Evolutionary conservation across 2,797 vertebrate species (phyloP).

Genomic region (Danionella dracula): DNA sequence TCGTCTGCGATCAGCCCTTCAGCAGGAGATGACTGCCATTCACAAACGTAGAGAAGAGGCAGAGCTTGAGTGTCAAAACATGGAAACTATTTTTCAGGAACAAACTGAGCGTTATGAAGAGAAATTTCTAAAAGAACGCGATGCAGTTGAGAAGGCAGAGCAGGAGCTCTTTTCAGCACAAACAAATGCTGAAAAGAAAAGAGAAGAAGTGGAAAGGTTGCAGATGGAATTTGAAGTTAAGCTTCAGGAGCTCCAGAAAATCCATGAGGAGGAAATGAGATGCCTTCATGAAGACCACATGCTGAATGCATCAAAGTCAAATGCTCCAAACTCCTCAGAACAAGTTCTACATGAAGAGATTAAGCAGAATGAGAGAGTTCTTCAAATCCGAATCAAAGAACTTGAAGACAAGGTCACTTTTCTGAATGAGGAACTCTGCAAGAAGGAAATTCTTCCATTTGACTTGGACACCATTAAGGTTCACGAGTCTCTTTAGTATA

Average conservation of each 20-base stretch:
- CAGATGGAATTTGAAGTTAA: slow-evolving; percentile 80
- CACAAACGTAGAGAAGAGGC: slow-evolving; percentile 61
- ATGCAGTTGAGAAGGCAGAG: slow-evolving; percentile 66
- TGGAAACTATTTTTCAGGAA: slow-evolving; percentile 61
- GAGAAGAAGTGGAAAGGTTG: slow-evolving; percentile 68
- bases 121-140: slow-evolving; percentile 68
- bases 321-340: background rate
- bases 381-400: slow-evolving; percentile 68
- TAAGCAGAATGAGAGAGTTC: slow-evolving; percentile 51
- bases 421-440: slow-evolving; percentile 67
- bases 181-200: slow-evolving; percentile 62
- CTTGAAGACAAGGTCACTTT: slow-evolving; percentile 67
- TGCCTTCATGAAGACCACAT: slow-evolving; percentile 71
- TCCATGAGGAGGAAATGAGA: slow-evolving; percentile 83
- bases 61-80: slow-evolving; percentile 58
- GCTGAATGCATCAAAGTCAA: slow-evolving; percentile 23
- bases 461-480: slow-evolving; percentile 84
- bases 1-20: slow-evolving; percentile 68
- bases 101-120: slow-evolving; percentile 64
- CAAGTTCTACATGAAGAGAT: background rate
- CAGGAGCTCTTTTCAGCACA: slow-evolving; percentile 69
- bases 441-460: slow-evolving; percentile 66
- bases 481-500: background rate
- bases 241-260: slow-evolving; percentile 75
- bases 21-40: slow-evolving; percentile 60